Evolutionary conservation across 2,888 invertebrate genomes (phyloP).

Genomic region (Melanotus villosus): DNA sequence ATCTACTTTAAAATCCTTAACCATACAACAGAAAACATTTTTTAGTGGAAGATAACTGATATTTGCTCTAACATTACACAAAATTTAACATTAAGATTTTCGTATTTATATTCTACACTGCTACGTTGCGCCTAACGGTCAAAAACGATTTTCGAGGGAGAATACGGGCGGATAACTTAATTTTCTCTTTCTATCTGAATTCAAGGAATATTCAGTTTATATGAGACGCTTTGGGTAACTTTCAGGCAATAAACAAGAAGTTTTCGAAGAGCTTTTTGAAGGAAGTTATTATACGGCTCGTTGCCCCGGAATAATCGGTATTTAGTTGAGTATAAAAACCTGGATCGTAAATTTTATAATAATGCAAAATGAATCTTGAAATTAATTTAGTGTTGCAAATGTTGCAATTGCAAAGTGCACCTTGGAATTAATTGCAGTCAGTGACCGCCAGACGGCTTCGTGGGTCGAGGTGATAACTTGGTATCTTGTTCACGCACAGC

Average conservation of each 20-base stretch:
- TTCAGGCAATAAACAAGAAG: constrained; percentile 18
- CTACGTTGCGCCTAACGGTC: too few relatives aligned
- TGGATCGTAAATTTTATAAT: neutral
- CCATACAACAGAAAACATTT: too few relatives aligned
- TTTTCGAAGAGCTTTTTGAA: constrained; percentile 19
- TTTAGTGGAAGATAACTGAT: too few relatives aligned
- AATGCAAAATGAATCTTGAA: neutral
- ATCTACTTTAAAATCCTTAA: neutral
- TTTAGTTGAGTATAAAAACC: constrained; percentile 17
- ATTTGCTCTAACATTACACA: too few relatives aligned
- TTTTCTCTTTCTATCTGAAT: constrained; percentile 5
- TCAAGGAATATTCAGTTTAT: constrained; percentile 17
- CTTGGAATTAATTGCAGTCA: neutral
- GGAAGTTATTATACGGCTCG: constrained; percentile 28
- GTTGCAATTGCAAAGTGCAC: neutral
- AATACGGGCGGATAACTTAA: neutral
- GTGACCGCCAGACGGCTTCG: constrained; percentile 38
- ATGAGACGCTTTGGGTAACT: constrained; percentile 1
- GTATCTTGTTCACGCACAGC: constrained; percentile 24
- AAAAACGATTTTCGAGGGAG: too few relatives aligned
- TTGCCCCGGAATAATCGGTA: constrained; percentile 28
- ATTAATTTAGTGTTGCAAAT: neutral
- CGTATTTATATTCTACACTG: too few relatives aligned
- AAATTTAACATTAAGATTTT: too few relatives aligned
- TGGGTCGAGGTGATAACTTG: constrained; percentile 41